A percentile compares a stretch with the other conserved stretches of the same genome.
These are phyloP conservation scores for Gallirallus australis DNA, from an alignment of 2,797 vertebrate genomes.

Conservation along the genomic window DNA sequence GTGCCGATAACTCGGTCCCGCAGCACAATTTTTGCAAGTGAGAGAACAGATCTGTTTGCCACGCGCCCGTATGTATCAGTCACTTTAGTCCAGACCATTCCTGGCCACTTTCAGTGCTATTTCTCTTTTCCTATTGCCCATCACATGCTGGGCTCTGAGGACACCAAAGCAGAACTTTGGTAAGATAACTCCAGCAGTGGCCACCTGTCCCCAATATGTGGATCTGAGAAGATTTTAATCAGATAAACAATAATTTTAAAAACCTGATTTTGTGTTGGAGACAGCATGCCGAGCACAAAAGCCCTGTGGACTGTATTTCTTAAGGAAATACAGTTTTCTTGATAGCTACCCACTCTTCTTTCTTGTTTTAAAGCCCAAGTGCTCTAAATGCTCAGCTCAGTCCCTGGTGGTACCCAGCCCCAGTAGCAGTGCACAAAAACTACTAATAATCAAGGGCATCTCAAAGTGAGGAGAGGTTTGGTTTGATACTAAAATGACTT, in stretches of 20 bases:
- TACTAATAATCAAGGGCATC: not conserved
- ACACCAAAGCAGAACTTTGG: not conserved
- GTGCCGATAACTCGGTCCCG: not conserved
- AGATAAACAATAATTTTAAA: not conserved
- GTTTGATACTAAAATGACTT: not conserved
- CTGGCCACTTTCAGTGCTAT: not conserved
- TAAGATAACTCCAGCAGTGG: accelerated
- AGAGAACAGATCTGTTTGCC: not conserved
- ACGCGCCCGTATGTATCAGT: not conserved
- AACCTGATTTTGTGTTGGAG: not conserved
- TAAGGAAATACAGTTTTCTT: not conserved
- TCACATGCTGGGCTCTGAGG: not conserved
- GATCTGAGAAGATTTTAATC: not conserved
- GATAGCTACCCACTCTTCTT: not conserved
- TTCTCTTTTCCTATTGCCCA: not conserved
- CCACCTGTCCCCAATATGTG: not conserved
- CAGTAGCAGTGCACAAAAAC: not conserved
- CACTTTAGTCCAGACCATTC: not conserved
- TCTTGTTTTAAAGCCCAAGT: not conserved
- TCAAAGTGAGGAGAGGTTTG: not conserved
- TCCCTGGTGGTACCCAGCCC: not conserved
- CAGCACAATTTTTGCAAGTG: not conserved
- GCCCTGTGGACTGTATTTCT: not conserved
- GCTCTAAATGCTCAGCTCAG: not conserved
- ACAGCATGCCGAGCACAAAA: not conserved